Evolutionary conservation across 2,113 vertebrate genomes (phyloP).

Genomic region (Macroglossus sobrinus): DNA sequence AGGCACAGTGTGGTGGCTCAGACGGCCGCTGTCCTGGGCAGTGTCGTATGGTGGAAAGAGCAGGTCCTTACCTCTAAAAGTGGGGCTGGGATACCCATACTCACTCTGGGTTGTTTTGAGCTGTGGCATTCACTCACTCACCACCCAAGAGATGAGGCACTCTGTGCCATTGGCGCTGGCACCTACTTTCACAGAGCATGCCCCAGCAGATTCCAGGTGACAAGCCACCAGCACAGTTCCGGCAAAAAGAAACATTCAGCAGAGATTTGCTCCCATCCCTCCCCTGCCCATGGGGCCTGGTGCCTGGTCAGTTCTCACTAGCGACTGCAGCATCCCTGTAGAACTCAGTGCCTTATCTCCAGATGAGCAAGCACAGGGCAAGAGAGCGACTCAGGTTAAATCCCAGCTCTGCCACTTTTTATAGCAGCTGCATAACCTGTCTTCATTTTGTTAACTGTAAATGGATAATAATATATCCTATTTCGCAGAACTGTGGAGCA

Average conservation of each 20-base stretch:
- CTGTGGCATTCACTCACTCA: neutral
- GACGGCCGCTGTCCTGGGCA: neutral
- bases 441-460: neutral
- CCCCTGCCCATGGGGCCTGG: neutral
- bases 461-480: neutral
- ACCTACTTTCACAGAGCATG: neutral
- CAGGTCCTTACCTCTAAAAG: neutral
- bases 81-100: fast-evolving
- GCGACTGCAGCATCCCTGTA: neutral
- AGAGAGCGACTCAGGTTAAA: fast-evolving
- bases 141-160: neutral
- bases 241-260: neutral
- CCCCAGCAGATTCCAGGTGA: neutral
- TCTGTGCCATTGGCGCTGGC: neutral
- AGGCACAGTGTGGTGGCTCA: neutral
- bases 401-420: neutral
- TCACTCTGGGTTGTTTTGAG: neutral
- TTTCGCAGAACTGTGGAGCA: neutral
- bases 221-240: too few relatives aligned
- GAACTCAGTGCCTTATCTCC: neutral
- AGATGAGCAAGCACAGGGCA: neutral
- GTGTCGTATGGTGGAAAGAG: neutral
- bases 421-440: too few relatives aligned
- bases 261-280: neutral
- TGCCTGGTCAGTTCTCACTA: neutral